Evolutionary conservation across 1,140 invertebrate genomes (phyloP), one percentile per base, ranked within the genome.

Genomic region (Listronotus bonariensis): DNA sequence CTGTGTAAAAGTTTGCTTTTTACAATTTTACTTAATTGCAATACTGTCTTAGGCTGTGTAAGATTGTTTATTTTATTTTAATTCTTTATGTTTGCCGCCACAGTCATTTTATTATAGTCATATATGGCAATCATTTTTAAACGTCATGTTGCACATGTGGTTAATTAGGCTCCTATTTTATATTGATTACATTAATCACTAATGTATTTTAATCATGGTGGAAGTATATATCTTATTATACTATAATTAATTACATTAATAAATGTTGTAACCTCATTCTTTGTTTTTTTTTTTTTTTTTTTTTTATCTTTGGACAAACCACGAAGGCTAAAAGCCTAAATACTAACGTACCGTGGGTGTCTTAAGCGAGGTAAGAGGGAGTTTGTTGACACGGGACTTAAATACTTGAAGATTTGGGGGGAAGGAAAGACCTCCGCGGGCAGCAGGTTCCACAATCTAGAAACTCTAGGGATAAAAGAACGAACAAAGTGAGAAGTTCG

Each of bases 111-210:
- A 53, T 68, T 69, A 67, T 48, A 70, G 63, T 70, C 67, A 67
- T 72, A 63, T 68, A 64, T 68, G 70, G 70, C 70, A 74, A 69
- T 71, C 72, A 74, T 73, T 67, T 72, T 71, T 65, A 71, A 72
- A 73, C 66, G 69, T 76, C 76, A 78, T 78, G 76, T 78, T 78
- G 76, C 76, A 78, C 76, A 78, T 78, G 76, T 77, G 71, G 71
- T 76, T 72, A 71, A 72, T 77, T 59, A 59, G 15, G 15, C 70
- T 69, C 20, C 67, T 73, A 71, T 65, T 73, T 74, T 74, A 74
- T 78, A 79, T 73, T 79, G 77, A 79, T 79, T 79, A 79, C 74
- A 79, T 79, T 79, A 79, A 79, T 79, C 77, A 74, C 72, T 73
- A 75, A 70, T 76, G 76, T 79, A 78, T 74, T 71, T 75, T 78